Evolutionary conservation across 2,888 invertebrate genomes (phyloP).

Genomic region (Odontocerum albicorne): DNA sequence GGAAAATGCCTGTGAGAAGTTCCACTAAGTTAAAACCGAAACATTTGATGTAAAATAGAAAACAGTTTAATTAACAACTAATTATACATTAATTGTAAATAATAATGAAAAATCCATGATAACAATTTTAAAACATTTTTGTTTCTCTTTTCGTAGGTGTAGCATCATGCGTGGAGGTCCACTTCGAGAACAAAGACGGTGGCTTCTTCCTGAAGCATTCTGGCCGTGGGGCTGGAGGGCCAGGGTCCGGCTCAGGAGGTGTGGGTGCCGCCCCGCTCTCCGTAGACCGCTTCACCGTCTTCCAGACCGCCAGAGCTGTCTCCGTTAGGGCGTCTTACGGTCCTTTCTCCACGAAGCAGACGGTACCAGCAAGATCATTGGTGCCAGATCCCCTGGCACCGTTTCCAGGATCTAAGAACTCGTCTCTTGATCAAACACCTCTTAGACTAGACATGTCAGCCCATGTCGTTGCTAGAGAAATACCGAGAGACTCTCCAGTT

Average conservation of each 20-base stretch:
- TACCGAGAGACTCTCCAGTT: conserved; percentile 89
- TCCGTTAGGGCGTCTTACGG: conserved; percentile 92
- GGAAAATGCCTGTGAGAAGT: too few relatives aligned
- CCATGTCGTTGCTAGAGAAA: conserved; percentile 84
- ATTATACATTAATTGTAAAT: too few relatives aligned
- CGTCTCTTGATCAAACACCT: conserved; percentile 42
- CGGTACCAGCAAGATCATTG: conserved; percentile 86
- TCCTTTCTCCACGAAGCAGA: conserved; percentile 93
- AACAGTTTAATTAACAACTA: too few relatives aligned
- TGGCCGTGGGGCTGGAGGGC: conserved; percentile 65
- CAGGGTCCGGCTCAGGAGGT: conserved; percentile 40
- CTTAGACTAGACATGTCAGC: conserved; percentile 86
- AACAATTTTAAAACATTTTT: too few relatives aligned
- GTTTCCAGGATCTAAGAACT: conserved; percentile 42
- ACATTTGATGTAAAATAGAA: too few relatives aligned
- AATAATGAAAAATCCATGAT: too few relatives aligned
- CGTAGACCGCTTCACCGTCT: conserved; percentile 86
- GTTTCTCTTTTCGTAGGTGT: too few relatives aligned
- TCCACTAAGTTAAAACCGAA: too few relatives aligned
- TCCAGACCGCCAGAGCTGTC: conserved; percentile 88
- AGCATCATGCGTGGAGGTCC: conserved; percentile 78
- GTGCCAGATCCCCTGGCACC: conserved; percentile 82
- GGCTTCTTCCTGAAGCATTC: conserved; percentile 88
- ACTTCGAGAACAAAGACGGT: conserved; percentile 89
- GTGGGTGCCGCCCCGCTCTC: conserved; percentile 70